These are phyloP conservation scores for Drosophila ustulata DNA, from an alignment of 2,888 invertebrate genomes.

Conservation along the genomic window DNA sequence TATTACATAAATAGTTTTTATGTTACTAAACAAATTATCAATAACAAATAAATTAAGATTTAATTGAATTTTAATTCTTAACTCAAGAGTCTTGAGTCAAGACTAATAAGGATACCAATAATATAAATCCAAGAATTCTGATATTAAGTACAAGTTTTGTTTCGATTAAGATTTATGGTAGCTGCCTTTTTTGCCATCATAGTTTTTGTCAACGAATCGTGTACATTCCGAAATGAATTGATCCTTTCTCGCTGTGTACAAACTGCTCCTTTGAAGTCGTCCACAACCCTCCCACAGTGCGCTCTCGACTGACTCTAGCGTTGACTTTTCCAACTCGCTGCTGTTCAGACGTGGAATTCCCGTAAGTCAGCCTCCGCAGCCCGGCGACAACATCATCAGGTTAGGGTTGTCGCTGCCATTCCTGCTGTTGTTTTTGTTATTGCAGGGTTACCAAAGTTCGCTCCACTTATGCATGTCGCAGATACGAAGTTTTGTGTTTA, in stretches of 20 bases:
- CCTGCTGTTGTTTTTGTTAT: neutral
- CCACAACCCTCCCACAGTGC: slow-evolving; percentile 19
- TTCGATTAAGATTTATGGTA: no score
- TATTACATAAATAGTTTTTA: no score
- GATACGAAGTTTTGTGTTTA: slow-evolving; percentile 78
- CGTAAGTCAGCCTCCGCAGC: slow-evolving; percentile 59
- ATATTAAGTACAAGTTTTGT: no score
- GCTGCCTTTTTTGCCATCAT: no score
- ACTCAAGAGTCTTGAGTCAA: no score
- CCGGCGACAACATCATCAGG: slow-evolving; percentile 17
- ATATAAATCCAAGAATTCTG: no score
- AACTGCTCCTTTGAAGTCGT: slow-evolving; percentile 63
- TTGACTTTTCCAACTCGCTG: slow-evolving; percentile 64
- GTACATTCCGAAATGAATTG: no score
- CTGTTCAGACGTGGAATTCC: slow-evolving; percentile 53
- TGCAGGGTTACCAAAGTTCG: slow-evolving; percentile 20
- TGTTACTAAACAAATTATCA: no score
- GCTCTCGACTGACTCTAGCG: slow-evolving; percentile 33
- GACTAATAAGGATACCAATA: no score
- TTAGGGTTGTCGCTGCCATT: neutral
- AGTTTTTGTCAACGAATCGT: no score
- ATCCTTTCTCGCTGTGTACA: neutral
- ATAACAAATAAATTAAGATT: no score
- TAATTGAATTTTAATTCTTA: no score
- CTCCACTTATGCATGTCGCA: slow-evolving; percentile 49